Conservation (phyloP, 2,797 vertebrate genomes). For the Psittacula derbiana region DNA sequence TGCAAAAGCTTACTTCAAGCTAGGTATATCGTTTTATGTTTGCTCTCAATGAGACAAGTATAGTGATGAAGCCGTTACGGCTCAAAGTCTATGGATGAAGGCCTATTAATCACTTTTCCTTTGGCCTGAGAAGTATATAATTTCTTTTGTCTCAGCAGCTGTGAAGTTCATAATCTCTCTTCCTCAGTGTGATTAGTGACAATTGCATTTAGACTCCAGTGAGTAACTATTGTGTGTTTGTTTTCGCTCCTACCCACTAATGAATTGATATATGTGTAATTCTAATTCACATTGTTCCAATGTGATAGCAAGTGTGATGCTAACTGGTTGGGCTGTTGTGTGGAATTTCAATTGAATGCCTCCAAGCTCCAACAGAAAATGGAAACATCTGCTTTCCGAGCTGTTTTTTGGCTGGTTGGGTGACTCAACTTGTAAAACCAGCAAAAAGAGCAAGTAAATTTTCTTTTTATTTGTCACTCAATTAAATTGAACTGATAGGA, state of each 20-base stretch:
- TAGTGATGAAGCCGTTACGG: background rate
- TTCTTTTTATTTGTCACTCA: background rate
- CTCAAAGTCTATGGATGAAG: background rate
- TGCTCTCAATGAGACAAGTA: background rate
- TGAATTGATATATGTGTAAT: slow-evolving; percentile 30
- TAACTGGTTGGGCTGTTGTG: slow-evolving; percentile 1
- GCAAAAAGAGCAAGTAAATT: slow-evolving; percentile 18
- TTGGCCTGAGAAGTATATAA: background rate
- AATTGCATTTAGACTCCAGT: slow-evolving; percentile 13
- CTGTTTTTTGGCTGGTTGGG: background rate
- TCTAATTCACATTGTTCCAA: slow-evolving; percentile 36
- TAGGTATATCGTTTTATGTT: background rate
- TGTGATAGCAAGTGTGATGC: background rate
- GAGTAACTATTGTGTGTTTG: slow-evolving; percentile 7
- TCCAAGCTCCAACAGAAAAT: slow-evolving; percentile 17
- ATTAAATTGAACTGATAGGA: background rate
- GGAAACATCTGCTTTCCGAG: slow-evolving; percentile 5
- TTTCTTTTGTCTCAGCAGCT: slow-evolving; percentile 14
- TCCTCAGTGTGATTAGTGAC: background rate
- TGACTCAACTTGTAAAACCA: slow-evolving; percentile 3
- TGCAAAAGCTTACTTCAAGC: background rate
- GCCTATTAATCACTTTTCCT: background rate
- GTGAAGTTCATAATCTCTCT: background rate
- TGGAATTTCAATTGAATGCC: slow-evolving; percentile 32
- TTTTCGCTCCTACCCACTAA: slow-evolving; percentile 25